These are phyloP conservation scores for Gari tellinella DNA, from an alignment of 2,888 invertebrate species.

Conservation along the genomic window DNA sequence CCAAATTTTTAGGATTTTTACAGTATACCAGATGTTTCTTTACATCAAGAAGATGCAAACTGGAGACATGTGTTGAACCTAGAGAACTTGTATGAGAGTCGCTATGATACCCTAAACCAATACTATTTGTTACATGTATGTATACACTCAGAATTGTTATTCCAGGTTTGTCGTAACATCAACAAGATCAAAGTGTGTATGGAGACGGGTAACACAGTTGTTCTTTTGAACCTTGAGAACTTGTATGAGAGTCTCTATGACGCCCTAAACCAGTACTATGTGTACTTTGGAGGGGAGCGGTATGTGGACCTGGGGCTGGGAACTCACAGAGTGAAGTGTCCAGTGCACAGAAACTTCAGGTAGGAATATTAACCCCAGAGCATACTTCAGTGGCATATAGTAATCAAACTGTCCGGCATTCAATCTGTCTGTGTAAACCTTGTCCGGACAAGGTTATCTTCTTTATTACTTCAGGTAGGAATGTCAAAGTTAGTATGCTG, in stretches of 20 bases:
- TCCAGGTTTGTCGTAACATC: conserved; percentile 80
- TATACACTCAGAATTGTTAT: no score
- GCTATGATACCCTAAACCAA: no score
- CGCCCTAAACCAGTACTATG: conserved; percentile 60
- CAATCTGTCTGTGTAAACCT: no score
- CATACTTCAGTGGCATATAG: neutral
- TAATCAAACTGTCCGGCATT: neutral
- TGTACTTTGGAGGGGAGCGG: conserved; percentile 57
- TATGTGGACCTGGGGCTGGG: conserved; percentile 82
- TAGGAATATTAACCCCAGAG: conserved; percentile 28
- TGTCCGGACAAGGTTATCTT: no score
- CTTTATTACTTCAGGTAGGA: no score
- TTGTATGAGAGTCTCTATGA: conserved; percentile 82
- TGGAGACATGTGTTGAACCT: no score
- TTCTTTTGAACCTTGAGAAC: conserved; percentile 80
- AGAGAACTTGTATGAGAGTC: no score
- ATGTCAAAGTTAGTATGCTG: no score
- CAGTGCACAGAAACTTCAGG: conserved; percentile 79
- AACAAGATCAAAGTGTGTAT: conserved; percentile 82
- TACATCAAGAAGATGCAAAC: no score
- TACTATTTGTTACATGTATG: no score
- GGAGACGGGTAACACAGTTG: conserved; percentile 81
- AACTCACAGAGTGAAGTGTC: conserved; percentile 80
- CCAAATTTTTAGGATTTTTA: no score
- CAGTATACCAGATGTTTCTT: no score